Evolutionary conservation across 2,888 invertebrate species (phyloP).

Genomic region (Eupeodes luniger): DNA sequence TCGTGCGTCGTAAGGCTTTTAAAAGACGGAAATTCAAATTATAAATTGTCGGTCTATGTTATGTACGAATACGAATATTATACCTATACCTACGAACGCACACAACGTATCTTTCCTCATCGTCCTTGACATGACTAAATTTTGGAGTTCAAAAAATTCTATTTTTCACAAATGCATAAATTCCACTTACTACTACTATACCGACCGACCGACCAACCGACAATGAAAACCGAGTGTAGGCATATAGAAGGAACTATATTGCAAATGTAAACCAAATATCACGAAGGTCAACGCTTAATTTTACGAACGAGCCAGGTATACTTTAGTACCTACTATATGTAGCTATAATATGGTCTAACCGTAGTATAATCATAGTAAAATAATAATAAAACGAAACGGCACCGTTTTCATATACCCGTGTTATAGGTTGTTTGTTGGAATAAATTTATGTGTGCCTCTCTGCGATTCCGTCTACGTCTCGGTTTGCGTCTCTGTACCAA

Average conservation of each 20-base stretch:
- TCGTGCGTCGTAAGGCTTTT: background rate
- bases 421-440: conserved; percentile 31
- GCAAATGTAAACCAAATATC: conserved; percentile 25
- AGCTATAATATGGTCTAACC: conserved; percentile 28
- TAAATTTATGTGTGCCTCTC: conserved; percentile 39
- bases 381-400: conserved; percentile 58
- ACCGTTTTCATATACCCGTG: conserved; percentile 28
- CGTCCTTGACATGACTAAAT: conserved; percentile 5
- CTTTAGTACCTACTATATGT: background rate
- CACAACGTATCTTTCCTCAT: background rate
- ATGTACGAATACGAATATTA: too few relatives aligned
- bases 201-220: too few relatives aligned
- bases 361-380: conserved; percentile 54
- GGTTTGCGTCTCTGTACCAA: background rate
- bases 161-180: background rate
- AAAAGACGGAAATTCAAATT: background rate
- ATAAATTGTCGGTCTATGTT: background rate
- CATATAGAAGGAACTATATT: background rate
- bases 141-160: background rate
- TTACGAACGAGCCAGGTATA: conserved; percentile 28
- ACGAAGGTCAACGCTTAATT: conserved; percentile 36
- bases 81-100: too few relatives aligned
- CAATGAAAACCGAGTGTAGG: too few relatives aligned
- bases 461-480: background rate
- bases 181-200: background rate